Evolutionary conservation across 1,140 invertebrate species (phyloP).

Genomic region (Argopecten irradians): DNA sequence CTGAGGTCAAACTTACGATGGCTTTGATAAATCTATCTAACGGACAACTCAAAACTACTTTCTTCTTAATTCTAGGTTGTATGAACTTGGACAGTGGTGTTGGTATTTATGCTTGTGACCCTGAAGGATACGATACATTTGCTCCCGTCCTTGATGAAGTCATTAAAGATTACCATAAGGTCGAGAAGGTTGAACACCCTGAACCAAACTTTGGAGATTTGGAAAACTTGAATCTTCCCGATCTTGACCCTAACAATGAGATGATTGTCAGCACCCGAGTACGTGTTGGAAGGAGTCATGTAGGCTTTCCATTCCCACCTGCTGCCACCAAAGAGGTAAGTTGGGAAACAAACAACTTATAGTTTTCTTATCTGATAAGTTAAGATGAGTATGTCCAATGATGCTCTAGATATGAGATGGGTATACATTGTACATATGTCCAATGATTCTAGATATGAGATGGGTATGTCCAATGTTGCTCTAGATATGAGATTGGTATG

Average conservation of each 20-base stretch:
- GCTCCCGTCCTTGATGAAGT: constrained; percentile 64
- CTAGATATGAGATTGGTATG: too few relatives aligned
- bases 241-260: constrained; percentile 75
- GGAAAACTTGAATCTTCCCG: constrained; percentile 64
- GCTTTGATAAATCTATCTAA: not conserved
- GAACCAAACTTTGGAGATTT: constrained; percentile 79
- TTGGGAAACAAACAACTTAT: too few relatives aligned
- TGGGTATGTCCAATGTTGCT: too few relatives aligned
- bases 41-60: not conserved
- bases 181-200: constrained; percentile 80
- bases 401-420: too few relatives aligned
- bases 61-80: constrained; percentile 51
- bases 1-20: not conserved
- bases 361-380: too few relatives aligned
- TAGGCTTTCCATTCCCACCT: constrained; percentile 67
- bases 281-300: constrained; percentile 68
- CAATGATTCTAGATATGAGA: too few relatives aligned
- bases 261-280: constrained; percentile 80
- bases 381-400: too few relatives aligned
- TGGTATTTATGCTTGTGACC: constrained; percentile 66
- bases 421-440: too few relatives aligned
- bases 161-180: constrained; percentile 70
- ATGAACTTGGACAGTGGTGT: constrained; percentile 63
- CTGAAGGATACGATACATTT: constrained; percentile 69
- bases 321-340: constrained; percentile 86